These are phyloP conservation scores for Malurus alboscapulatus DNA, from an alignment of 2,113 vertebrate species.

Conservation along the genomic window DNA sequence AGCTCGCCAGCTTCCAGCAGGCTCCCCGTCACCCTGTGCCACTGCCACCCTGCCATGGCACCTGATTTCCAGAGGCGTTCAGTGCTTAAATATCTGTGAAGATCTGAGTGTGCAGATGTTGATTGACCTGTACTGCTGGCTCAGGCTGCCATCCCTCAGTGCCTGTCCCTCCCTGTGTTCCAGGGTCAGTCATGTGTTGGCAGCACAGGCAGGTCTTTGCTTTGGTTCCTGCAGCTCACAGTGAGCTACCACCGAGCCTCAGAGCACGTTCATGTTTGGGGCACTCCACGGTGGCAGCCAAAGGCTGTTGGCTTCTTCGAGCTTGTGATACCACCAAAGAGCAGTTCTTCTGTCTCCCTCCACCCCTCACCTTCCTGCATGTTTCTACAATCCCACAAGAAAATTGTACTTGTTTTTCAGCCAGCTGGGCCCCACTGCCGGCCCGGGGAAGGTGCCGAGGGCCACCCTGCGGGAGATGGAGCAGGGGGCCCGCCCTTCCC, in stretches of 20 bases:
- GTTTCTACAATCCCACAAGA: background rate
- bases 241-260: background rate
- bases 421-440: fast-evolving
- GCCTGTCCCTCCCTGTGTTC: background rate
- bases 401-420: background rate
- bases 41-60: background rate
- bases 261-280: background rate
- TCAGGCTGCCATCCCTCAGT: fast-evolving
- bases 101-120: background rate
- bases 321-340: background rate
- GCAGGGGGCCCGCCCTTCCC: background rate
- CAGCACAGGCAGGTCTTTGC: fast-evolving
- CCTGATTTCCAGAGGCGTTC: background rate
- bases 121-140: background rate
- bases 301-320: background rate
- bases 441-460: background rate
- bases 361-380: background rate
- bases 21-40: fast-evolving
- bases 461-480: fast-evolving
- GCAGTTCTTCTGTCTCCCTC: background rate
- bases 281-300: fast-evolving
- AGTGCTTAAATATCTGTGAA: background rate
- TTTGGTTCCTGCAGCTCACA: background rate
- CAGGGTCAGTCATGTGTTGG: background rate
- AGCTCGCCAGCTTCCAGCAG: fast-evolving